Evolutionary conservation across 92 coral and sea anemone genomes (phyloP).

Genomic region (Umimayanthus kanabou): DNA sequence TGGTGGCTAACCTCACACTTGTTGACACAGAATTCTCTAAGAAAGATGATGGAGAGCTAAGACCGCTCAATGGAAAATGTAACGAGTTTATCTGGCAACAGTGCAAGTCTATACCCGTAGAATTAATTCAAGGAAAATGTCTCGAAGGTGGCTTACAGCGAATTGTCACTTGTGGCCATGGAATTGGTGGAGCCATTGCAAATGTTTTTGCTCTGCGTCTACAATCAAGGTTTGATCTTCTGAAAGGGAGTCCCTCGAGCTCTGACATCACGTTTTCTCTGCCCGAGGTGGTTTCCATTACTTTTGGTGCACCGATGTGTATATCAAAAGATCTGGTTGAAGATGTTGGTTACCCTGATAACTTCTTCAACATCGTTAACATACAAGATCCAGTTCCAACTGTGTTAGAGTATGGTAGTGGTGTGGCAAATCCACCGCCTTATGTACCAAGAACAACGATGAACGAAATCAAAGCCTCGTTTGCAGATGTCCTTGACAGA

Average conservation of each 20-base stretch:
- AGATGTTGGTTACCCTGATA: slow-evolving; percentile 9
- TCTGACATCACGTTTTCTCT: neutral
- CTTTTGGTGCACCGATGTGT: slow-evolving; percentile 35
- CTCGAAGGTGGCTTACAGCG: neutral
- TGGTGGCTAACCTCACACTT: neutral
- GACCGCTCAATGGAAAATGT: neutral
- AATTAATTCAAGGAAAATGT: neutral
- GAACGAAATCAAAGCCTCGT: neutral
- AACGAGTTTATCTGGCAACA: slow-evolving; percentile 16
- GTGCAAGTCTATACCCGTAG: neutral
- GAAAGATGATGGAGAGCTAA: neutral
- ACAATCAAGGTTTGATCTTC: neutral
- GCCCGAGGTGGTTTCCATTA: slow-evolving; percentile 7
- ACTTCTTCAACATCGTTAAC: slow-evolving; percentile 21
- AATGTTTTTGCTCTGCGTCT: neutral
- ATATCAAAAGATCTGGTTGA: slow-evolving; percentile 15
- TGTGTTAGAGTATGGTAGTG: slow-evolving; percentile 4
- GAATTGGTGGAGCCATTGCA: slow-evolving; percentile 31
- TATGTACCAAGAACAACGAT: neutral
- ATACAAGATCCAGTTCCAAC: slow-evolving; percentile 18
- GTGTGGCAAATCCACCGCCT: neutral
- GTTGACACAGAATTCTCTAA: neutral
- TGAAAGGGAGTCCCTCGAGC: neutral
- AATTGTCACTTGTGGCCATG: slow-evolving; percentile 12
- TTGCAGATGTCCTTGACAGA: neutral